Evolutionary conservation across 2,888 invertebrate species (phyloP).

Genomic region (Teleiodes luculella): DNA sequence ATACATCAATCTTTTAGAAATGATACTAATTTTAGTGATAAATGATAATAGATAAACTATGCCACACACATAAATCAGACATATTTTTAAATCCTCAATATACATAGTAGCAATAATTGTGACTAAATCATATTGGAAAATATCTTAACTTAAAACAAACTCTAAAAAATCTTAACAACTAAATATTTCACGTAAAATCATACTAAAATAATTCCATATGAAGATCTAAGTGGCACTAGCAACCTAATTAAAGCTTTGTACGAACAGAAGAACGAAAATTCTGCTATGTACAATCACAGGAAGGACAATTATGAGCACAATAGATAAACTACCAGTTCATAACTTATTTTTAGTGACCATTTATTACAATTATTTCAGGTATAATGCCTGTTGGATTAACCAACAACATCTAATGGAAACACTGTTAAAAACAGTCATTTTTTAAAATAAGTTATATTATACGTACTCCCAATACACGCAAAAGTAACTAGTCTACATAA

Average conservation of each 20-base stretch:
- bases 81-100: no score
- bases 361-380: no score
- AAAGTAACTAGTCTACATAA: background rate
- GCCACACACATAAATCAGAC: no score
- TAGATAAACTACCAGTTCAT: background rate
- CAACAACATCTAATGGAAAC: no score
- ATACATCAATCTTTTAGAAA: slow-evolving; percentile 17
- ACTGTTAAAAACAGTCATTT: background rate
- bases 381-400: no score
- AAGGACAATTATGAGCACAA: background rate
- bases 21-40: no score
- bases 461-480: background rate
- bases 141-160: background rate
- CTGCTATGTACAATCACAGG: background rate
- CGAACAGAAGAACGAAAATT: slow-evolving; percentile 10
- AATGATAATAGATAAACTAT: no score
- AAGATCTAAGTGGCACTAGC: slow-evolving; percentile 16
- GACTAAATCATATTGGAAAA: background rate
- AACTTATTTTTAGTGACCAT: background rate
- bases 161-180: background rate
- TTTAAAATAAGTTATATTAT: no score
- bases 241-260: slow-evolving; percentile 21
- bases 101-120: no score
- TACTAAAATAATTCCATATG: slow-evolving; percentile 9
- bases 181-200: background rate